phyloP scores from a whole-genome alignment of 2,113 vertebrate genomes.

The Tinamus guttatus region DNA sequence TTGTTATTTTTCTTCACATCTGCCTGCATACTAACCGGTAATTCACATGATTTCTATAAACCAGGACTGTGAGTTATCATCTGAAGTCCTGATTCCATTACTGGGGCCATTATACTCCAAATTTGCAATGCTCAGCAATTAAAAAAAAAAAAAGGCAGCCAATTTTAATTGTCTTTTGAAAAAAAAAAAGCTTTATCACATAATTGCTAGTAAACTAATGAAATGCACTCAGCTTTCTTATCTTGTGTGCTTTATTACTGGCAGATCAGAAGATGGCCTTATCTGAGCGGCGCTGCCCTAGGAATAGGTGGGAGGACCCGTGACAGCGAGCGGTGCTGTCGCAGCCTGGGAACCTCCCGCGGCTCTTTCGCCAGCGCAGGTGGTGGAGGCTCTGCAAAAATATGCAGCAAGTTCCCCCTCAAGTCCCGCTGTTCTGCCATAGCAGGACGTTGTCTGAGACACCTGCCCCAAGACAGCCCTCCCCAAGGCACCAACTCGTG shows the following conservation, averaged over 20 bases:
- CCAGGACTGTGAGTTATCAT: not conserved
- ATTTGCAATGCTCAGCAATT: not conserved
- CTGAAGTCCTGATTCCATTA: not conserved
- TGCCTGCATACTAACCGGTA: not conserved
- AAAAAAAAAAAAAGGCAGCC: not conserved
- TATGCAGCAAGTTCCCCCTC: not conserved
- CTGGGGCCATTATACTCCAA: not conserved
- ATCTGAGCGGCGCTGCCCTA: not conserved
- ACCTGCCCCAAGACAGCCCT: not conserved
- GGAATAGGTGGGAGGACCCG: not conserved
- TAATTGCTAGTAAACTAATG: not conserved
- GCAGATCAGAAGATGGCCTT: not conserved
- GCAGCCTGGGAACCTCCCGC: not conserved
- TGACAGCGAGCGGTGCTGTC: not conserved
- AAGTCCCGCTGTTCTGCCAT: fast-evolving
- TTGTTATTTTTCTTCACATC: not conserved
- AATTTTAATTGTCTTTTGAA: not conserved
- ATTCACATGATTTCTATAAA: not conserved
- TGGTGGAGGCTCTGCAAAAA: not conserved
- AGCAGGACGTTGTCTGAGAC: not conserved
- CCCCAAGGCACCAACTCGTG: not conserved
- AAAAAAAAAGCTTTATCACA: not conserved
- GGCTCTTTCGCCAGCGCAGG: not conserved
- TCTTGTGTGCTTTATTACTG: fast-evolving
- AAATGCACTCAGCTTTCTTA: not conserved